phyloP scores from a whole-genome alignment of 2,888 invertebrate genomes.

The Bombylius major region DNA sequence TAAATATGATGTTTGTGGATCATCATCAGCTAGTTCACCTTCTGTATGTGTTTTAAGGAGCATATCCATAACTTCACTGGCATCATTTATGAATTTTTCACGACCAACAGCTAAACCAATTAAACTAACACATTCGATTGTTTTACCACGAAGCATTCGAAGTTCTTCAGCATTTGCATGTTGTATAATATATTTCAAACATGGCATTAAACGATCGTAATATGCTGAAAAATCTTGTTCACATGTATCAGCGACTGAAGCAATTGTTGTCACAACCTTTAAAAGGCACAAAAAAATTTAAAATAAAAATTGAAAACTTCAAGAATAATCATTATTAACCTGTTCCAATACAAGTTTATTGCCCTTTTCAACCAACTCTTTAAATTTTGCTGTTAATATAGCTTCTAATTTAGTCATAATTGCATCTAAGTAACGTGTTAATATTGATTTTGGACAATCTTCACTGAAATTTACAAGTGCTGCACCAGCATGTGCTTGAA shows the following conservation, averaged over 20 bases:
- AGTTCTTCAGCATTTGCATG: conserved; percentile 81
- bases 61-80: conserved; percentile 91
- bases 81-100: conserved; percentile 79
- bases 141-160: conserved; percentile 88
- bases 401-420: conserved; percentile 84
- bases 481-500: conserved; percentile 74
- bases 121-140: conserved; percentile 96
- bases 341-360: conserved; percentile 95
- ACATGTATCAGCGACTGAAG: conserved; percentile 95
- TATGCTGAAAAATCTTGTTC: conserved; percentile 91
- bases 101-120: conserved; percentile 81
- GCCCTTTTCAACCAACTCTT: conserved; percentile 86
- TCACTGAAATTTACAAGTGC: conserved; percentile 99
- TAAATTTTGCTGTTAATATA: conserved; percentile 84
- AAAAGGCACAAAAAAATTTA: not conserved
- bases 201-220: conserved; percentile 88
- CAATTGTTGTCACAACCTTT: conserved; percentile 87
- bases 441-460: conserved; percentile 91
- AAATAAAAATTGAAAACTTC: not conserved
- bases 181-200: conserved; percentile 91
- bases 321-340: conserved; percentile 20
- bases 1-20: conserved; percentile 93
- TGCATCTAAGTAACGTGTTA: conserved; percentile 79
- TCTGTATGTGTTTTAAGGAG: conserved; percentile 81
- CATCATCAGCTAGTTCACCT: conserved; percentile 78